Percentiles rank a stretch among this genome's conserved stretches.
Evolutionary conservation across 2,888 invertebrate species (phyloP).

Genomic region (Nephrotoma flavescens): DNA sequence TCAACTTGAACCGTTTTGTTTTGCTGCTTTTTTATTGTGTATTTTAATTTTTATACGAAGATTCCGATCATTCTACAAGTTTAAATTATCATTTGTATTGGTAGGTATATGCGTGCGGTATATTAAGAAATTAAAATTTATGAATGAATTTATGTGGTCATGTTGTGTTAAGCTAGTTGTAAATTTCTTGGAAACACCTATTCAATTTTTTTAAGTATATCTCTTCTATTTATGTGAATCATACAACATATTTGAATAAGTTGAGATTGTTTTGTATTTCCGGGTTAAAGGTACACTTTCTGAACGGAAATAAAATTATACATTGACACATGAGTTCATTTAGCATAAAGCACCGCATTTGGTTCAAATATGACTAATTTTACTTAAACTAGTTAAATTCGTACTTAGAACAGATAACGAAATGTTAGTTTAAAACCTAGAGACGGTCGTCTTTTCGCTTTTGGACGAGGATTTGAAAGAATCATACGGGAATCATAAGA

Average conservation of each 20-base stretch:
- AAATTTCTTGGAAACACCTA: neutral
- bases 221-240: neutral
- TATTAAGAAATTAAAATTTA: neutral
- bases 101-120: neutral
- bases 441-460: too few relatives aligned
- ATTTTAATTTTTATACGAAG: neutral
- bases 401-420: too few relatives aligned
- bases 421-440: too few relatives aligned
- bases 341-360: too few relatives aligned
- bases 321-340: too few relatives aligned
- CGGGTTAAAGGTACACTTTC: neutral
- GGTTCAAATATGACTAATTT: too few relatives aligned
- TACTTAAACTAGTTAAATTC: too few relatives aligned
- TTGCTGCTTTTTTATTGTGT: neutral
- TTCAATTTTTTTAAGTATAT: neutral
- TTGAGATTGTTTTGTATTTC: neutral
- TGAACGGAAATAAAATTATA: neutral
- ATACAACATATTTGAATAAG: neutral
- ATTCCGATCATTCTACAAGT: neutral
- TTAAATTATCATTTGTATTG: neutral
- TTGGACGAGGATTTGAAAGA: too few relatives aligned
- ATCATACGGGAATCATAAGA: too few relatives aligned
- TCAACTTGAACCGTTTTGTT: neutral
- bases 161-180: neutral
- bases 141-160: neutral